Conservation (phyloP, 2,113 vertebrate species). For the Sorex fumeus region DNA sequence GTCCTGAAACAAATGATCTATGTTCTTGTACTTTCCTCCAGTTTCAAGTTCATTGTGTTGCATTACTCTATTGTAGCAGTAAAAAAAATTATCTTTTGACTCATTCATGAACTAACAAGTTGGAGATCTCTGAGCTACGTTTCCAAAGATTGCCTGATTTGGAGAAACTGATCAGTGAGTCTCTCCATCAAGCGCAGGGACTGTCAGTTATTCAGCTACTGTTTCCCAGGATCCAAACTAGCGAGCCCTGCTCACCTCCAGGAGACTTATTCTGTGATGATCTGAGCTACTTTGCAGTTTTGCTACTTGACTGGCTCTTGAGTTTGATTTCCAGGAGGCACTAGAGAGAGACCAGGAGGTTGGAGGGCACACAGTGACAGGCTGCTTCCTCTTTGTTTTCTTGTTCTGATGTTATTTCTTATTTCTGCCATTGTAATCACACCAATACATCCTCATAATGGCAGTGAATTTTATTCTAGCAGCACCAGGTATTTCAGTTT, state of each 20-base stretch:
- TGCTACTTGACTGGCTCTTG: background rate
- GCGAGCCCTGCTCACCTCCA: background rate
- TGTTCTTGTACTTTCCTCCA: constrained; percentile 36
- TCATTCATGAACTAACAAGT: background rate
- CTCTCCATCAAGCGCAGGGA: constrained; percentile 4
- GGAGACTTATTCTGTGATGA: background rate
- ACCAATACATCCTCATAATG: background rate
- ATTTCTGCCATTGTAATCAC: background rate
- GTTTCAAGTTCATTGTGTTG: constrained; percentile 30
- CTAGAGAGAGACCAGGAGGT: background rate
- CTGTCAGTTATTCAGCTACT: background rate
- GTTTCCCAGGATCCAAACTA: background rate
- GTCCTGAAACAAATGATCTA: constrained; percentile 54
- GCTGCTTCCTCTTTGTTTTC: background rate
- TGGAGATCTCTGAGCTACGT: background rate
- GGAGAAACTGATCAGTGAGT: background rate
- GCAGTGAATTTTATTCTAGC: background rate
- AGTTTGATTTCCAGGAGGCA: background rate
- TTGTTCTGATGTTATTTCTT: background rate
- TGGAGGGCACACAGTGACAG: background rate
- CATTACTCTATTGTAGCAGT: background rate
- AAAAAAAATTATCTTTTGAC: constrained; percentile 47
- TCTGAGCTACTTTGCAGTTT: background rate
- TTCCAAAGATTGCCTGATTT: background rate
- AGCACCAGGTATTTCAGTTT: constrained; percentile 2